These are phyloP conservation scores for Agrochola litura DNA, from an alignment of 2,888 invertebrate species.

Conservation along the genomic window DNA sequence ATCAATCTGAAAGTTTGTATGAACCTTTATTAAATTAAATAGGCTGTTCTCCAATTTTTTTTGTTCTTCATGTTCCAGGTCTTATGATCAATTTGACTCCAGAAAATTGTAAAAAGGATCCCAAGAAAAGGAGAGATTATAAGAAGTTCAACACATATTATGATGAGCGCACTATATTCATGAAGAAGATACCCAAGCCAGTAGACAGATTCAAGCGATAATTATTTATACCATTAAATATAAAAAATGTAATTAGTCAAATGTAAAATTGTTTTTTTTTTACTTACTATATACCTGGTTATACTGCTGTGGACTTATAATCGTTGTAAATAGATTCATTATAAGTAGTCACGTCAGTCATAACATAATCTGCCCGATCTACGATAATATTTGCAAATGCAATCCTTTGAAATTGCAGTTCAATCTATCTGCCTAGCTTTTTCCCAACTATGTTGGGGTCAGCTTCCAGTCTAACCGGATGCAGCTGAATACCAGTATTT, in stretches of 20 bases:
- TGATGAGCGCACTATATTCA: constrained; percentile 93
- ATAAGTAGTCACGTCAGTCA: not conserved
- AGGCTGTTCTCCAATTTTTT: not conserved
- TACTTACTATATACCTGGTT: not conserved
- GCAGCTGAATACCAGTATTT: no score
- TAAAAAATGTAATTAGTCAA: constrained; percentile 54
- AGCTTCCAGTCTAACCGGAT: no score
- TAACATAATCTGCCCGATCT: not conserved
- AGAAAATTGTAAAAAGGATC: constrained; percentile 92
- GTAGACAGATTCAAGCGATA: constrained; percentile 83
- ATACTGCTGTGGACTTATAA: no score
- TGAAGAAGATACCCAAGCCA: constrained; percentile 81
- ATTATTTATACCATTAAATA: constrained; percentile 36
- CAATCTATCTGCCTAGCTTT: no score
- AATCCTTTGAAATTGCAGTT: not conserved
- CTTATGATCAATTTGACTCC: constrained; percentile 94
- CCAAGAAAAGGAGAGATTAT: constrained; percentile 91
- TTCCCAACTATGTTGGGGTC: no score
- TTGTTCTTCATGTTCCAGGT: constrained; percentile 86
- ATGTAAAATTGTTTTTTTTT: not conserved
- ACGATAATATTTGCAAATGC: not conserved
- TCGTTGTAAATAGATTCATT: not conserved
- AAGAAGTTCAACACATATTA: constrained; percentile 96
- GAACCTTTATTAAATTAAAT: not conserved
- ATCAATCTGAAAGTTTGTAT: no score